Evolutionary conservation across 2,888 invertebrate species (phyloP), one percentile per base, ranked within the genome.

Genomic region (Panopea generosa): DNA sequence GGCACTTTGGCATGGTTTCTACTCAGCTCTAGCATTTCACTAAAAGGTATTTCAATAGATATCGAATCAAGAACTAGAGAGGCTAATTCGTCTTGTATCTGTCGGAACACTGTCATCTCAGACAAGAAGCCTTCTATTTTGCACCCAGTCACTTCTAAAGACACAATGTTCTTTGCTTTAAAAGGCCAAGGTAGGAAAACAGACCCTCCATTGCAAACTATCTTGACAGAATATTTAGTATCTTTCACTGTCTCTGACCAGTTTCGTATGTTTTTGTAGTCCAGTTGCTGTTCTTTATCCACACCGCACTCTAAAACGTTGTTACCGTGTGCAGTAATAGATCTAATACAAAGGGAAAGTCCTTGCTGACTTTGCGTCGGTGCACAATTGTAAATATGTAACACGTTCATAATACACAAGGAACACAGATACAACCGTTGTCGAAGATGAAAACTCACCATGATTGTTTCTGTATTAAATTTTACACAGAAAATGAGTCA

Each of bases 161-260:
- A 61, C 7, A 68, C 33, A 0, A 81, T 38, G 24, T 81, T 77
- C 45, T 53, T 57, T 20, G 75, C 81, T 52, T 69, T 75, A 53
- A 81, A 75, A 7, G 81, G 81, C 81, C 81, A 81, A 2, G 81
- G 81, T 47, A 81, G 26, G n/a, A 49, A 60, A n/a, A 81, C 66
- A 1, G 49, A 9, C 1, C 80, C 80, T 1, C 74, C 69, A 18
- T 27, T 33, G 22, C 77, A 81, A 3, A 45, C 29, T 24, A 77
- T 62, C 18, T 40, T 50, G 6, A 77, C 62, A 14, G 68, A 53
- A 49, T 55, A 70, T 24, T 57, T 76, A 49, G 26, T n/a, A 26
- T 55, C 49, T 27, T 57, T 57, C 40, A 72, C 66, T 14, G 67
- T 69, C n/a, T 22, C 65, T 3, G 77, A 49, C 74, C 63, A 77